phyloP scores from a whole-genome alignment of 1,140 invertebrate species.

The Phymorhynchus buccinoides region DNA sequence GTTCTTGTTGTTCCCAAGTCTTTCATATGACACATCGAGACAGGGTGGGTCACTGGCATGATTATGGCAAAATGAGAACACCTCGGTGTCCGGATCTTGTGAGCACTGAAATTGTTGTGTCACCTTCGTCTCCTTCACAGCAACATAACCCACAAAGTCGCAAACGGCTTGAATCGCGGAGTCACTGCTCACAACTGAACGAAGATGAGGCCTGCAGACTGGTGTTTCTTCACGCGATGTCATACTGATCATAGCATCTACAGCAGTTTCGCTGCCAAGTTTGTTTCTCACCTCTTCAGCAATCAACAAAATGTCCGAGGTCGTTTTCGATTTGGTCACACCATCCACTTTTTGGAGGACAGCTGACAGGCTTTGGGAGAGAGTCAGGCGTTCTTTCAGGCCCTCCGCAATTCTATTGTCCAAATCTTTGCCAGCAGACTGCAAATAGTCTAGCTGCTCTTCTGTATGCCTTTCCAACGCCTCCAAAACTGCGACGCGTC shows the following conservation, averaged over 20 bases:
- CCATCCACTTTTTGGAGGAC: background rate
- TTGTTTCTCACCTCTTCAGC: background rate
- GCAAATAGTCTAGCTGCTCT: background rate
- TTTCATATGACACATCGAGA: background rate
- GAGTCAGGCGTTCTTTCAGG: background rate
- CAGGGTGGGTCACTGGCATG: background rate
- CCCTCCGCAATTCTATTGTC: background rate
- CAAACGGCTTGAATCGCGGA: background rate
- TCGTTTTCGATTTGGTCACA: background rate
- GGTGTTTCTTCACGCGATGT: background rate
- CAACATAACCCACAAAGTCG: background rate
- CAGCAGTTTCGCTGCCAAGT: background rate
- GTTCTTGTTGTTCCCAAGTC: background rate
- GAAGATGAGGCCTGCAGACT: background rate
- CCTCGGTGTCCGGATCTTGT: background rate
- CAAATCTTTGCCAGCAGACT: background rate
- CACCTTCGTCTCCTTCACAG: background rate
- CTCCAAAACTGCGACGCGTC: background rate
- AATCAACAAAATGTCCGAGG: background rate
- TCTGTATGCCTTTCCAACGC: background rate
- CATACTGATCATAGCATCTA: background rate
- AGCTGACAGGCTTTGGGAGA: background rate
- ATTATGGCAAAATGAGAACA: background rate
- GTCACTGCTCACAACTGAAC: background rate
- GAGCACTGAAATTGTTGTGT: background rate